Percentiles rank a stretch among this genome's conserved stretches.
Evolutionary conservation across 2,888 invertebrate species (phyloP).

Genomic region (Taenaris catops): DNA sequence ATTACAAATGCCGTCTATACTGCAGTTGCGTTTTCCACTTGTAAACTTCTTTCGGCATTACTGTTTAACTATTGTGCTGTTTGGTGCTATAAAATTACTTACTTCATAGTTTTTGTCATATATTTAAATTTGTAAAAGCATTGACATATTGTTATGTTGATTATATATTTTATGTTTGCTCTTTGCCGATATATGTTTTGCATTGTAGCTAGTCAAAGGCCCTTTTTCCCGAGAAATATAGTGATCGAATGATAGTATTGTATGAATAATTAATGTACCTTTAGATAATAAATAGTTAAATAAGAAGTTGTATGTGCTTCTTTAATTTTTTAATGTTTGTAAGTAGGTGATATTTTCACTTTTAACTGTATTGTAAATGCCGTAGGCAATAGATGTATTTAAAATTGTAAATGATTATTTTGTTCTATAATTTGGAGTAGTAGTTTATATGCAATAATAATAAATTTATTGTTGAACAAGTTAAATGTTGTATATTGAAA

Average conservation of each 20-base stretch:
- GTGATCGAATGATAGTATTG: slow-evolving; percentile 8
- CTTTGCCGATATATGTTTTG: slow-evolving; percentile 4
- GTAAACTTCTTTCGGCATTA: too few relatives aligned
- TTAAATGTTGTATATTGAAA: slow-evolving; percentile 60
- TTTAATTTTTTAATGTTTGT: slow-evolving; percentile 3
- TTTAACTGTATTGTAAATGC: slow-evolving; percentile 6
- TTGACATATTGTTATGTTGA: too few relatives aligned
- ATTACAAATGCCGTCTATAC: too few relatives aligned
- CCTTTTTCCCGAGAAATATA: slow-evolving; percentile 1
- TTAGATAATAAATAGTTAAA: slow-evolving; percentile 7
- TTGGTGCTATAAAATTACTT: slow-evolving; percentile 22
- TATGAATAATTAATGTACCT: slow-evolving; percentile 5
- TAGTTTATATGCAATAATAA: slow-evolving; percentile 18
- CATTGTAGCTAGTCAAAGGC: slow-evolving; percentile 12
- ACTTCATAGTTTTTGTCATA: slow-evolving; percentile 13
- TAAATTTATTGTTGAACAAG: slow-evolving; percentile 46
- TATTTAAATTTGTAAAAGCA: slow-evolving; percentile 6
- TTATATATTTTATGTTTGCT: slow-evolving; percentile 1
- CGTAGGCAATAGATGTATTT: slow-evolving; percentile 8
- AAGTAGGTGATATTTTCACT: slow-evolving; percentile 6
- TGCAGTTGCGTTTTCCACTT: too few relatives aligned
- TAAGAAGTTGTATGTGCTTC: slow-evolving; percentile 11
- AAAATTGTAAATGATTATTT: slow-evolving; percentile 4
- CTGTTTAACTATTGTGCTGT: slow-evolving; percentile 18
- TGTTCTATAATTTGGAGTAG: slow-evolving; percentile 20